Percentiles rank a stretch among this genome's conserved stretches.
These are phyloP conservation scores for Rhabdophis nuchalis DNA, from an alignment of 2,797 vertebrate species.

Conservation along the genomic window DNA sequence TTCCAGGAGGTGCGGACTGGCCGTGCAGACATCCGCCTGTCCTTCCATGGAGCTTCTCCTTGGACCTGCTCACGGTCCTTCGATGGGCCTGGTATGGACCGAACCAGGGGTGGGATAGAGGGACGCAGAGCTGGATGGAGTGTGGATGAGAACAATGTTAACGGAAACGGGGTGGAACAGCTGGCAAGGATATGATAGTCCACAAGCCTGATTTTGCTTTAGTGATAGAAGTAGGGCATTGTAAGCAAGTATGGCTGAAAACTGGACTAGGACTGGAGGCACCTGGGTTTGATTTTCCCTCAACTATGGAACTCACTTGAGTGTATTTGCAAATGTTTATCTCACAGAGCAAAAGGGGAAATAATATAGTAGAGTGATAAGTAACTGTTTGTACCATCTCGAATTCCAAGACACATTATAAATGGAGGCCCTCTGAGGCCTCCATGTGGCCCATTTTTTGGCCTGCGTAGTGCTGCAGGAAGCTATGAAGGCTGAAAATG, in stretches of 20 bases:
- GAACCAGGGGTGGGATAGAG: neutral
- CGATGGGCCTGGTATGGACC: conserved; percentile 79
- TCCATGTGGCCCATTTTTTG: too few species aligned
- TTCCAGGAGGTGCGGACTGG: conserved; percentile 79
- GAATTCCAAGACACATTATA: neutral
- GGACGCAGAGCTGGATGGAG: neutral
- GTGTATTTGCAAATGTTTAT: neutral
- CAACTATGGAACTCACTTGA: neutral
- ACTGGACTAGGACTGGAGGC: neutral
- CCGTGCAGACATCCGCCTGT: conserved; percentile 80
- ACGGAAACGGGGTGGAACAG: neutral
- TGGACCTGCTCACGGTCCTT: conserved; percentile 73
- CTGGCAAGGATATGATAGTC: neutral
- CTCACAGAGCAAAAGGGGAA: neutral
- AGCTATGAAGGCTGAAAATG: too few species aligned
- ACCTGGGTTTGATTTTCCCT: neutral
- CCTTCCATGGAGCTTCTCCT: conserved; percentile 75
- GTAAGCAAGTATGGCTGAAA: neutral
- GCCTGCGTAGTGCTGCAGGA: too few species aligned
- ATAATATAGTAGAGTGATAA: neutral
- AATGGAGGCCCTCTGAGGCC: neutral
- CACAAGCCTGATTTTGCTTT: neutral
- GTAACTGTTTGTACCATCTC: neutral
- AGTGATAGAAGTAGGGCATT: neutral
- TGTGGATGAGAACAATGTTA: neutral